Percentiles rank a stretch among this genome's conserved stretches.
Conservation (phyloP, 2,888 invertebrate genomes). For the Fragum fragum region DNA sequence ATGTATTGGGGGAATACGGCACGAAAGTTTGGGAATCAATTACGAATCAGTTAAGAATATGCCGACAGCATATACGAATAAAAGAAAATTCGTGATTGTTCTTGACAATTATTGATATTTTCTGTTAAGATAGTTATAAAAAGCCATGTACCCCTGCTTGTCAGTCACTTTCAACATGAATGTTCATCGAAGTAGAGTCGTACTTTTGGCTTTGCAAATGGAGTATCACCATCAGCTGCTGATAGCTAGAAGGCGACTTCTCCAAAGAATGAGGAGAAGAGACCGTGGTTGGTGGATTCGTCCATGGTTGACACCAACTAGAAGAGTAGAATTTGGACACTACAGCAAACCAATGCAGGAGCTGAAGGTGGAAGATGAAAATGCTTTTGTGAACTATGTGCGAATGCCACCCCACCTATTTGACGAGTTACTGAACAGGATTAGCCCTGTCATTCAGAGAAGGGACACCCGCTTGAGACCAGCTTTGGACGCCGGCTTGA, state of each 20-base stretch:
- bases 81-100: slow-evolving; percentile 24
- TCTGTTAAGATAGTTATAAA: slow-evolving; percentile 28
- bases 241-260: slow-evolving; percentile 42
- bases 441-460: slow-evolving; percentile 31
- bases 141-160: slow-evolving; percentile 27
- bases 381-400: slow-evolving; percentile 35
- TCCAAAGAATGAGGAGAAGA: slow-evolving; percentile 33
- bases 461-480: slow-evolving; percentile 35
- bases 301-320: slow-evolving; percentile 38
- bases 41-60: slow-evolving; percentile 33
- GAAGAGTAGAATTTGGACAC: slow-evolving; percentile 40
- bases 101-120: slow-evolving; percentile 29
- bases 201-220: slow-evolving; percentile 11
- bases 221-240: slow-evolving; percentile 40
- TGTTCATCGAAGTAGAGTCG: slow-evolving; percentile 28
- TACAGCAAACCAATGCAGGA: slow-evolving; percentile 43
- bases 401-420: slow-evolving; percentile 40
- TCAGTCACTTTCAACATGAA: slow-evolving; percentile 31
- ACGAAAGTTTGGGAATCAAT: slow-evolving; percentile 20
- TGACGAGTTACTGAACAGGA: slow-evolving; percentile 40
- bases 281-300: slow-evolving; percentile 23
- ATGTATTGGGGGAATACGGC: slow-evolving; percentile 28
- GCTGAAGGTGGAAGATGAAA: slow-evolving; percentile 38
- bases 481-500: slow-evolving; percentile 39
- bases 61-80: slow-evolving; percentile 39